Evolutionary conservation across 2,113 vertebrate species (phyloP).

Genomic region (Spea multiplicata): DNA sequence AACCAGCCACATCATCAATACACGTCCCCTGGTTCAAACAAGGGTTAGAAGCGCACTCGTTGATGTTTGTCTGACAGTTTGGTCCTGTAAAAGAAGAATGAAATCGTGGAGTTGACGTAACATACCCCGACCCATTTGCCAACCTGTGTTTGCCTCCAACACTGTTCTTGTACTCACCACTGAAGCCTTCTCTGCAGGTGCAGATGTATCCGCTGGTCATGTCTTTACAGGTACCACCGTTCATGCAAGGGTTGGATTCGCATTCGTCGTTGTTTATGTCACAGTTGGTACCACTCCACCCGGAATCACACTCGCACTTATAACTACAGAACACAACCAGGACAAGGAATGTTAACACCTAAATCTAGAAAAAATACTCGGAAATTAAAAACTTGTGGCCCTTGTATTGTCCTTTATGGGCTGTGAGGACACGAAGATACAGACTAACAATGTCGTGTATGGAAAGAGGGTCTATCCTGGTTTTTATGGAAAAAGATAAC

Average conservation of each 20-base stretch:
- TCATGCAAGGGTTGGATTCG: slow-evolving; percentile 91
- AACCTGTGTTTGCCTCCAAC: too few species aligned
- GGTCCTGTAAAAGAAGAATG: slow-evolving; percentile 66
- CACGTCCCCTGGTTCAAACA: slow-evolving; percentile 94
- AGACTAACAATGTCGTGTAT: too few species aligned
- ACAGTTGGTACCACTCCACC: slow-evolving; percentile 91
- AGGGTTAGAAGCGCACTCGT: slow-evolving; percentile 93
- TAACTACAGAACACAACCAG: slow-evolving; percentile 65
- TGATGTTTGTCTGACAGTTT: slow-evolving; percentile 96
- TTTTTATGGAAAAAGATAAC: not conserved
- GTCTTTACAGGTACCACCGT: slow-evolving; percentile 90
- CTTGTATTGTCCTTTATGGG: too few species aligned
- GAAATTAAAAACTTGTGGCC: too few species aligned
- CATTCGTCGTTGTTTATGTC: slow-evolving; percentile 93
- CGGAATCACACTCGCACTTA: slow-evolving; percentile 82
- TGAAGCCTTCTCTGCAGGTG: slow-evolving; percentile 87
- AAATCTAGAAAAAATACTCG: not conserved
- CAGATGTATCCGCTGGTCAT: slow-evolving; percentile 94
- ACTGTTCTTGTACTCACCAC: slow-evolving; percentile 66
- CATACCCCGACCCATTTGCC: too few species aligned
- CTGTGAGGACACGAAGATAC: not conserved
- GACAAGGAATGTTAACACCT: not conserved
- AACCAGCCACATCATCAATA: slow-evolving; percentile 88
- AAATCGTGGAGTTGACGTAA: not conserved
- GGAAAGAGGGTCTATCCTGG: too few species aligned